phyloP scores from a whole-genome alignment of 2,888 invertebrate genomes.

The Mallateleia sp. region DNA sequence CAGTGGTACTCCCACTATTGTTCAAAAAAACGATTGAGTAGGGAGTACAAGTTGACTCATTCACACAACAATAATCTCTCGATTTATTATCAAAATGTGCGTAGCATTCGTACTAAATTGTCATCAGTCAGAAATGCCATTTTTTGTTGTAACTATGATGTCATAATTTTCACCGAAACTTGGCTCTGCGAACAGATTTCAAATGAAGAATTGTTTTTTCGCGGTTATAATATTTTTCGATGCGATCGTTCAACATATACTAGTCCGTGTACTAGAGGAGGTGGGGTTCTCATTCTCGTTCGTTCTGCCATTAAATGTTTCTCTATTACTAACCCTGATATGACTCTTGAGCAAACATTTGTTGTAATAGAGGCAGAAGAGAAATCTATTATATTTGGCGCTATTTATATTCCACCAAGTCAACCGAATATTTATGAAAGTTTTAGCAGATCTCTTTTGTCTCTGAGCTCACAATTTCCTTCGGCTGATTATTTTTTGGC shows the following conservation, averaged over 20 bases:
- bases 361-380: background rate
- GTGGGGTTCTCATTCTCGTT: background rate
- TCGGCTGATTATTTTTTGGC: too few species aligned
- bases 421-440: background rate
- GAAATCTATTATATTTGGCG: background rate
- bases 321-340: background rate
- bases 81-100: background rate
- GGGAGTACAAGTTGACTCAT: background rate
- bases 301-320: background rate
- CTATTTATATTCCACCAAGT: background rate
- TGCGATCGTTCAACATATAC: background rate
- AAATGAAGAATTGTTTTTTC: background rate
- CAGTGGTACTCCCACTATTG: background rate
- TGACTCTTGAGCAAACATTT: background rate
- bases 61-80: background rate
- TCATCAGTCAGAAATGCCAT: background rate
- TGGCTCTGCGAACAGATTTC: background rate
- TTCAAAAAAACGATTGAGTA: background rate
- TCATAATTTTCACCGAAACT: background rate
- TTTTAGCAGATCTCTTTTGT: background rate
- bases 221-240: background rate
- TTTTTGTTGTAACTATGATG: background rate
- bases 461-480: too few species aligned
- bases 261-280: background rate
- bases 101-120: background rate